Percentiles rank a stretch among this genome's conserved stretches.
phyloP scores from a whole-genome alignment of 2,797 vertebrate genomes.

The Fistularia commersonii region DNA sequence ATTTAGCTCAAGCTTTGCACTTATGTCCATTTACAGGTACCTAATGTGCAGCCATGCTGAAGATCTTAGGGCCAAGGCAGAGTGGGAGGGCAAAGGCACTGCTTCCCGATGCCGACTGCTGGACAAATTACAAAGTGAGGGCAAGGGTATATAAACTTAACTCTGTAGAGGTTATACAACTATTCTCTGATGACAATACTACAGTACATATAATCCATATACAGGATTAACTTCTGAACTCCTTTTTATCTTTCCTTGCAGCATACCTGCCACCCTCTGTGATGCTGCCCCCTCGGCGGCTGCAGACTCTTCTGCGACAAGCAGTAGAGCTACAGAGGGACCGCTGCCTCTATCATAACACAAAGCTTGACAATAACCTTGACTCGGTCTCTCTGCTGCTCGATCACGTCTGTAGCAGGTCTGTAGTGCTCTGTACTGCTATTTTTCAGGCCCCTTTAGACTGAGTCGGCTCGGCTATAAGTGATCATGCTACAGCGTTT shows the following conservation, averaged over 20 bases:
- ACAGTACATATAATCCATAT: not conserved
- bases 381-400: constrained; percentile 96
- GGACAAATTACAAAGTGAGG: constrained; percentile 98
- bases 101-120: constrained; percentile 91
- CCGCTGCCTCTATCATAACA: constrained; percentile 98
- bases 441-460: not conserved
- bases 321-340: constrained; percentile 97
- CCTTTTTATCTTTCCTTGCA: constrained; percentile 38
- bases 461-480: not conserved
- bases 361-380: constrained; percentile 91
- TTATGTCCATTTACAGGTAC: constrained; percentile 77
- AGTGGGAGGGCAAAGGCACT: constrained; percentile 97
- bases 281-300: constrained; percentile 95
- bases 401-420: constrained; percentile 99
- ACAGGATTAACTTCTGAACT: not conserved
- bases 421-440: constrained; percentile 13
- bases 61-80: constrained; percentile 94
- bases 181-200: too few relatives aligned
- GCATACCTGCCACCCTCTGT: constrained; percentile 96
- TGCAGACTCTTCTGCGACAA: constrained; percentile 94
- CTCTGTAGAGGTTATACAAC: not conserved
- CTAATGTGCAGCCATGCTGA: constrained; percentile 99
- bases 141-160: constrained; percentile 42
- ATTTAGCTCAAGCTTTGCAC: constrained; percentile 6
- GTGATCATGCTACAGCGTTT: constrained; percentile 11